phyloP scores from a whole-genome alignment of 2,888 invertebrate genomes.

The Mesoligia furuncula region DNA sequence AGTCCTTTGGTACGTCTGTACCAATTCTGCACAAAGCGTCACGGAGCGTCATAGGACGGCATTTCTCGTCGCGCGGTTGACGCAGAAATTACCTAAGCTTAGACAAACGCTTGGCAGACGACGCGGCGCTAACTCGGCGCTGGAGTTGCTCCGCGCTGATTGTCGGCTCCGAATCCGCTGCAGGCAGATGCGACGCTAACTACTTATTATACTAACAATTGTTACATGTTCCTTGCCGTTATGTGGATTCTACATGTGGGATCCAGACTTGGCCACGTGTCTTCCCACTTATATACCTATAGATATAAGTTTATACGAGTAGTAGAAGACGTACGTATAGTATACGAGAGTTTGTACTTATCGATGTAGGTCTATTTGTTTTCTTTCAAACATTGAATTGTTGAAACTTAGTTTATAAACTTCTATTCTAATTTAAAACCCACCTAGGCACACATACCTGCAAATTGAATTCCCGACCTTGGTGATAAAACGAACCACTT shows the following conservation, averaged over 20 bases:
- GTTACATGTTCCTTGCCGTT: constrained; percentile 44
- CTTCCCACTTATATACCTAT: neutral
- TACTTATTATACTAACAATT: constrained; percentile 70
- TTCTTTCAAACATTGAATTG: neutral
- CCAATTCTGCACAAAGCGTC: constrained; percentile 62
- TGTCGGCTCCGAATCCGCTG: constrained; percentile 66
- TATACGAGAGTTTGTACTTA: neutral
- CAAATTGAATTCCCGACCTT: constrained; percentile 17
- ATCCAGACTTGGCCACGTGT: constrained; percentile 1
- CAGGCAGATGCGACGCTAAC: constrained; percentile 66
- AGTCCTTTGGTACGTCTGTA: constrained; percentile 60
- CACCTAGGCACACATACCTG: constrained; percentile 1
- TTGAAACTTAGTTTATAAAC: neutral
- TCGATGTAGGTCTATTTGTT: neutral
- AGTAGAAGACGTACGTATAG: neutral
- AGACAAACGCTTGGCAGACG: constrained; percentile 67
- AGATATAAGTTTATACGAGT: neutral
- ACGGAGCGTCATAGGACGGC: constrained; percentile 46
- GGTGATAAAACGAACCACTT: constrained; percentile 28
- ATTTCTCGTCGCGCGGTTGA: constrained; percentile 66
- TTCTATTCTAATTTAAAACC: neutral
- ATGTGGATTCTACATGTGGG: constrained; percentile 26
- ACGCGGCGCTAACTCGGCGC: constrained; percentile 58
- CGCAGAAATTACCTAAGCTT: constrained; percentile 69
- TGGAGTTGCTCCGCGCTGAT: constrained; percentile 64